Percentiles rank a stretch among this genome's conserved stretches.
These are phyloP conservation scores for Tachina fera DNA, from an alignment of 2,888 invertebrate genomes.

Conservation along the genomic window DNA sequence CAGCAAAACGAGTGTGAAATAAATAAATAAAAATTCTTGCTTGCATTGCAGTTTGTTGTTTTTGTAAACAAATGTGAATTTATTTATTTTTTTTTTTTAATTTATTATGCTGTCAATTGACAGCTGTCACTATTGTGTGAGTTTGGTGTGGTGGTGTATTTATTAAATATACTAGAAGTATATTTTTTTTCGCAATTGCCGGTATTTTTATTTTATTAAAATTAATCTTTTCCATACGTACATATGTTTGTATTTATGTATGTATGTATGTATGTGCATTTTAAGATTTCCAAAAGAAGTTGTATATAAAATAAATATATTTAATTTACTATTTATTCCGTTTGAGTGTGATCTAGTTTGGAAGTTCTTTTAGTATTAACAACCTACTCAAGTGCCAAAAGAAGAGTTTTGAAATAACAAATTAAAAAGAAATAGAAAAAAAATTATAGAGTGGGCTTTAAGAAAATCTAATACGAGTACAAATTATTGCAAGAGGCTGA, in stretches of 20 bases:
- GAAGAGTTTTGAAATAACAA: conserved; percentile 41
- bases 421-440: conserved; percentile 8
- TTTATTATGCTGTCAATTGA: conserved; percentile 55
- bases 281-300: conserved; percentile 37
- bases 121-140: conserved; percentile 55
- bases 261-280: not conserved
- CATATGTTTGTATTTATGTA: too few species aligned
- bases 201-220: conserved; percentile 23
- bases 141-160: conserved; percentile 45
- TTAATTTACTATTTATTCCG: conserved; percentile 39
- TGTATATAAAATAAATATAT: conserved; percentile 23
- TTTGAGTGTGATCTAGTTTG: conserved; percentile 44
- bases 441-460: conserved; percentile 10
- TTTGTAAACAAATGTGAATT: conserved; percentile 47
- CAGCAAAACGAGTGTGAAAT: conserved; percentile 16
- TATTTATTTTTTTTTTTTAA: conserved; percentile 17
- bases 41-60: not conserved
- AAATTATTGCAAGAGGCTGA: not conserved
- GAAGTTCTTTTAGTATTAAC: conserved; percentile 24
- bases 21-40: conserved; percentile 36
- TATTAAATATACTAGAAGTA: conserved; percentile 1
- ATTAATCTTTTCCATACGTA: not conserved
- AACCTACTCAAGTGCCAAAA: conserved; percentile 59
- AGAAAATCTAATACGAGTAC: conserved; percentile 13
- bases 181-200: conserved; percentile 37